phyloP scores from a whole-genome alignment of 1,140 invertebrate genomes.

The Carposina sasakii region DNA sequence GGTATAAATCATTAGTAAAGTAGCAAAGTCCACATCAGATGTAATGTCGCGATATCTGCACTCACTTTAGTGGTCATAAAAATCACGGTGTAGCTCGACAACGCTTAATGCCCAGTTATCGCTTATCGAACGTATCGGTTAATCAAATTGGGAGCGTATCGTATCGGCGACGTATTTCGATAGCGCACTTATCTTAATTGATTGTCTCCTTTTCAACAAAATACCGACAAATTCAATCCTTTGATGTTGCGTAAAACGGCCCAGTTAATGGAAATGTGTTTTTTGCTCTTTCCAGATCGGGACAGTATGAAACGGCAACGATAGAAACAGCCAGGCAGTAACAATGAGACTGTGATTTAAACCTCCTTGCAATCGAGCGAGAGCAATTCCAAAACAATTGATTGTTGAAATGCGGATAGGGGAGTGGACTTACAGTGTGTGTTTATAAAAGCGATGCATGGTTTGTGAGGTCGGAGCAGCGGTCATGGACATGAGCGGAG shows the following conservation, averaged over 20 bases:
- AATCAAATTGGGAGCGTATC: conserved; percentile 68
- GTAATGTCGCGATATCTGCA: conserved; percentile 45
- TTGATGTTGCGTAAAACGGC: conserved; percentile 42
- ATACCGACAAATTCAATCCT: conserved; percentile 41
- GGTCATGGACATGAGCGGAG: conserved; percentile 69
- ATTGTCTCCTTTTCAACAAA: conserved; percentile 62
- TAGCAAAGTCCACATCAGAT: too few relatives aligned
- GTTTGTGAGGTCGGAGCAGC: conserved; percentile 60
- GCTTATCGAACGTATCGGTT: conserved; percentile 60
- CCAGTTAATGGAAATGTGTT: neutral
- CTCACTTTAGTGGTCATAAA: conserved; percentile 60
- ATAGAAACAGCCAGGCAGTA: conserved; percentile 16
- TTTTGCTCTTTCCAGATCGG: conserved; percentile 42
- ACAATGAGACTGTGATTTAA: conserved; percentile 38
- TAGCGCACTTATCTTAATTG: conserved; percentile 66
- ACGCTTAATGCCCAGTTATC: conserved; percentile 59
- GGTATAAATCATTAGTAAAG: too few relatives aligned
- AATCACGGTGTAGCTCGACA: conserved; percentile 62
- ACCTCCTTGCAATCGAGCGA: conserved; percentile 14
- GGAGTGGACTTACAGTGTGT: conserved; percentile 58
- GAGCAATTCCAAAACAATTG: conserved; percentile 11
- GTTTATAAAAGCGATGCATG: conserved; percentile 66
- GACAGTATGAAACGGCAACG: conserved; percentile 32
- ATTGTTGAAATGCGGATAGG: conserved; percentile 55
- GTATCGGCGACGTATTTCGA: conserved; percentile 56